Evolutionary conservation across 2,797 vertebrate species (phyloP).

Genomic region (Pantherophis vulpinus): DNA sequence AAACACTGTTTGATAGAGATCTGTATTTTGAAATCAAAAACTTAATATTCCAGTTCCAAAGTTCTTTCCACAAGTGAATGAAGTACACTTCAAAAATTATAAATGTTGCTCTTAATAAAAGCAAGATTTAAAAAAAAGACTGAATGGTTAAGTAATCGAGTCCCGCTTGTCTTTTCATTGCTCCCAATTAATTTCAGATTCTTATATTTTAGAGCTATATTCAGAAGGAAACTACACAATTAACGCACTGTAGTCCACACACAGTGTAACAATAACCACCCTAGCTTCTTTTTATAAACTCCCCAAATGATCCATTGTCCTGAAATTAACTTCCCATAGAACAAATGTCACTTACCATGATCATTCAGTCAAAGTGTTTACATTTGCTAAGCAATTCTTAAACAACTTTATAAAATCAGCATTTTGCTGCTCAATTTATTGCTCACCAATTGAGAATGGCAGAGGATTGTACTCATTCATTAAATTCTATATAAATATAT

Average conservation of each 20-base stretch:
- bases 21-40: not conserved
- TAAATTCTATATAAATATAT: not conserved
- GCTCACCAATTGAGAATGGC: rapidly evolving
- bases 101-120: not conserved
- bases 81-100: not conserved
- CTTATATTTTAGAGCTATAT: not conserved
- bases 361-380: not conserved
- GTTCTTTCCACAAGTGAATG: not conserved
- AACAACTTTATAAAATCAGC: not conserved
- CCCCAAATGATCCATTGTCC: not conserved
- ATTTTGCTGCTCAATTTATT: not conserved
- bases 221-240: not conserved
- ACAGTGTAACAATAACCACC: not conserved
- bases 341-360: not conserved
- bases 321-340: not conserved
- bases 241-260: not conserved
- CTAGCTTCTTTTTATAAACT: not conserved
- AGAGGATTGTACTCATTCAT: not conserved
- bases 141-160: not conserved
- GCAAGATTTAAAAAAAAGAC: not conserved
- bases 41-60: not conserved
- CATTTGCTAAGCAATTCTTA: not conserved
- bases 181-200: not conserved
- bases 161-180: not conserved
- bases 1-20: not conserved